Percentiles rank a stretch among this genome's conserved stretches.
phyloP scores from a whole-genome alignment of 2,888 invertebrate species.

The Scaptomyza reducta region DNA sequence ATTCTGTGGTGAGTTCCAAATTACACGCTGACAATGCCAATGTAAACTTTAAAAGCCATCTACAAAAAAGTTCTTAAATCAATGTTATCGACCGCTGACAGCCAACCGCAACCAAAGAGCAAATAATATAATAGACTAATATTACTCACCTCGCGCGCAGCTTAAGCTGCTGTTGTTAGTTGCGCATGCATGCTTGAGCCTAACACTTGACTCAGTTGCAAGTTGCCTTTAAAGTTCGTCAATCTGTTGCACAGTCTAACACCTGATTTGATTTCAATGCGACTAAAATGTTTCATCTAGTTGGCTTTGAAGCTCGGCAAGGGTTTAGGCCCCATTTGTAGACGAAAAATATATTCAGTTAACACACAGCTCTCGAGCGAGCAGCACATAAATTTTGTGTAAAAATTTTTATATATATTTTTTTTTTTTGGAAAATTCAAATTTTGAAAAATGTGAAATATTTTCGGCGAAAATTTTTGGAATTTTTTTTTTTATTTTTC shows the following conservation, averaged over 20 bases:
- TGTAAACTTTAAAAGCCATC: conserved; percentile 31
- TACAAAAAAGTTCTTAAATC: conserved; percentile 13
- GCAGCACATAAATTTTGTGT: conserved; percentile 1
- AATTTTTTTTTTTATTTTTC: neutral
- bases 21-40: neutral
- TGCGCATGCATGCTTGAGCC: conserved; percentile 4
- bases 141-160: conserved; percentile 1
- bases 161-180: conserved; percentile 5
- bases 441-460: neutral
- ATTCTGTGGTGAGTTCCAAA: conserved; percentile 7
- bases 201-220: neutral
- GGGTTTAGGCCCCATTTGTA: no score
- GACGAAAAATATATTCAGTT: neutral
- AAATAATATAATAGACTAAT: neutral
- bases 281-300: conserved; percentile 1
- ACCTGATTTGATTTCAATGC: neutral
- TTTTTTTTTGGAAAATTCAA: neutral
- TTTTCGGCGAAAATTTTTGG: neutral
- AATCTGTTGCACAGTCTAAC: neutral
- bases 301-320: conserved; percentile 3
- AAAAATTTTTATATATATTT: neutral
- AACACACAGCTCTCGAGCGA: neutral
- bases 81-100: conserved; percentile 35
- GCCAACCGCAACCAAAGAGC: conserved; percentile 1
- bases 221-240: neutral